Conservation (phyloP, 1,140 invertebrate genomes). For the Ostrea denselamellosa region DNA sequence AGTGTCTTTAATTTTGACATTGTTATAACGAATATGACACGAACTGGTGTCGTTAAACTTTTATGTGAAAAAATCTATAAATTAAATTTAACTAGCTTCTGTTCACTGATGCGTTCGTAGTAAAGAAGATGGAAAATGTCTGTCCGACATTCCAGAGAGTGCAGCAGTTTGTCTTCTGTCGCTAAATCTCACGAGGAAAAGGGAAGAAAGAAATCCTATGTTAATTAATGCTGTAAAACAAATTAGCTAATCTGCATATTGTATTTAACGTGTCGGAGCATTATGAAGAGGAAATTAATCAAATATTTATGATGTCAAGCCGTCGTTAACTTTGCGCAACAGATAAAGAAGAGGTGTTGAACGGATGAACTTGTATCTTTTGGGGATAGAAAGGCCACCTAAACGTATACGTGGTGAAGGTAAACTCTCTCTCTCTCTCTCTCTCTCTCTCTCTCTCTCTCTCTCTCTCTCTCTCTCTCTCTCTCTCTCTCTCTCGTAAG, state of each 20-base stretch:
- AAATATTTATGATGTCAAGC: constrained; percentile 26
- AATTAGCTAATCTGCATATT: constrained; percentile 36
- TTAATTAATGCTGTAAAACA: constrained; percentile 36
- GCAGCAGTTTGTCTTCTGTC: constrained; percentile 2
- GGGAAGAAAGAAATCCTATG: constrained; percentile 7
- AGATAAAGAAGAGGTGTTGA: not conserved
- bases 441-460: constrained; percentile 28
- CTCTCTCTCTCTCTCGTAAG: not conserved
- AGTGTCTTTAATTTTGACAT: not conserved
- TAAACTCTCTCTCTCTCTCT: constrained; percentile 5
- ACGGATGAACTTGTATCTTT: not conserved
- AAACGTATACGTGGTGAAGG: not conserved
- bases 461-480: constrained; percentile 31
- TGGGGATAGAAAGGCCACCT: not conserved
- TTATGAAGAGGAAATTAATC: not conserved
- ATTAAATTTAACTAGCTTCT: constrained; percentile 1
- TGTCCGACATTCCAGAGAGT: not conserved
- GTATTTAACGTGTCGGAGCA: not conserved
- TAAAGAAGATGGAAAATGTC: not conserved
- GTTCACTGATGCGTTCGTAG: not conserved
- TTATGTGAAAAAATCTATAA: constrained; percentile 35
- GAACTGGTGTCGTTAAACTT: constrained; percentile 1
- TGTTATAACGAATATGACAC: not conserved
- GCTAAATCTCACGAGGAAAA: not conserved
- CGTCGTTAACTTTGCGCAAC: constrained; percentile 6